Percentiles rank a stretch among this genome's conserved stretches.
phyloP scores from a whole-genome alignment of 2,113 vertebrate genomes.

The Pyrgilauda ruficollis region DNA sequence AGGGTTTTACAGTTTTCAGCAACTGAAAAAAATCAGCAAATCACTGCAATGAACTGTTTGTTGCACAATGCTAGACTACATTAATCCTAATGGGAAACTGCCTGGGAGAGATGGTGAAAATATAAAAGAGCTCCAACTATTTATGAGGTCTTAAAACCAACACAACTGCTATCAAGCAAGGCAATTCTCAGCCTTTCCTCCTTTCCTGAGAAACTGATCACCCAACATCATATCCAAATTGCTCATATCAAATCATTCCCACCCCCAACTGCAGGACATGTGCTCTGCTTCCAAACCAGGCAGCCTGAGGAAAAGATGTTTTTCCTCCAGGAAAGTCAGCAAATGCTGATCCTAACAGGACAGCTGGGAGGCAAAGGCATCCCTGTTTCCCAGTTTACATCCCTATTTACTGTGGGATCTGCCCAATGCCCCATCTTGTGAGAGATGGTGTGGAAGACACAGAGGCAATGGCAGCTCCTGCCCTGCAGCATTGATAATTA shows the following conservation, averaged over 20 bases:
- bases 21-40: neutral
- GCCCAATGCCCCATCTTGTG: neutral
- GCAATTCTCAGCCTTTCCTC: neutral
- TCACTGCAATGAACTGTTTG: neutral
- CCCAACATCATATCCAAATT: neutral
- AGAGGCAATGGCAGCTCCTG: neutral
- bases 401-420: neutral
- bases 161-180: neutral
- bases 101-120: neutral
- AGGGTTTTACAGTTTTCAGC: neutral
- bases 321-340: neutral
- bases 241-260: neutral
- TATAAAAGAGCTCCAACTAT: neutral
- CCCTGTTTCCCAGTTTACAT: neutral
- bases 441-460: fast-evolving
- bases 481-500: neutral
- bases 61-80: neutral
- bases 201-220: fast-evolving
- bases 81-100: conserved; percentile 29
- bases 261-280: neutral
- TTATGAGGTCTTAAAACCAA: neutral
- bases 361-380: neutral
- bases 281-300: neutral
- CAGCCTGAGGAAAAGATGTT: neutral
- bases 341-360: fast-evolving